Evolutionary conservation across 2,797 vertebrate genomes (phyloP).

Genomic region (Limosa lapponica): DNA sequence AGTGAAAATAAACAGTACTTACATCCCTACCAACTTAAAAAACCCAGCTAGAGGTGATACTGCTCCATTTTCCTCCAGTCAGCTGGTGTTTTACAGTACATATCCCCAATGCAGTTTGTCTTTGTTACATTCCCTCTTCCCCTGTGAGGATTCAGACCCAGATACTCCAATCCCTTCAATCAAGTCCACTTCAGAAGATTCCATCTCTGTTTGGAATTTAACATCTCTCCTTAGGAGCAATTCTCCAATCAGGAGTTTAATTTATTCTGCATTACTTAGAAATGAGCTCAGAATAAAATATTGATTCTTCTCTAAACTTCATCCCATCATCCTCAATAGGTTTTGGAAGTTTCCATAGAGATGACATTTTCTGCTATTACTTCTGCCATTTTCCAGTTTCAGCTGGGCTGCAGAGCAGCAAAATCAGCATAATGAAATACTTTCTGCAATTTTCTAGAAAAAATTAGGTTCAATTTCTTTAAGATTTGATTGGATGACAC

Average conservation of each 20-base stretch:
- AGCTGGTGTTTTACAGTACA: fast-evolving
- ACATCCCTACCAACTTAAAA: too few relatives aligned
- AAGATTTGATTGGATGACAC: neutral
- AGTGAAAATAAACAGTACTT: neutral
- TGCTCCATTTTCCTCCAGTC: neutral
- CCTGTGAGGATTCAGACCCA: neutral
- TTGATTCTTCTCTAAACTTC: neutral
- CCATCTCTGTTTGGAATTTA: neutral
- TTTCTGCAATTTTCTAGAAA: neutral
- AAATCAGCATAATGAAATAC: neutral
- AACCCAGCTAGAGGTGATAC: neutral
- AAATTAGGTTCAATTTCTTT: neutral
- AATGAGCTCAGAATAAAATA: conserved; percentile 8
- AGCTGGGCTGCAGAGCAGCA: neutral
- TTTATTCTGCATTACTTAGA: neutral
- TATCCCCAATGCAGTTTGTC: neutral
- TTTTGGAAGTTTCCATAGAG: conserved; percentile 26
- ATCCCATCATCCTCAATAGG: neutral
- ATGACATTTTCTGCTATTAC: conserved; percentile 3
- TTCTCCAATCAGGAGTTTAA: neutral
- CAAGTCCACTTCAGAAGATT: neutral
- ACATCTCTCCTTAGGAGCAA: neutral
- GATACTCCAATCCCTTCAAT: neutral
- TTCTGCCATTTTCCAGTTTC: neutral
- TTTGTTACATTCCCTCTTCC: neutral